These are phyloP conservation scores for Mustela nigripes DNA, from an alignment of 2,113 vertebrate genomes.

Conservation along the genomic window DNA sequence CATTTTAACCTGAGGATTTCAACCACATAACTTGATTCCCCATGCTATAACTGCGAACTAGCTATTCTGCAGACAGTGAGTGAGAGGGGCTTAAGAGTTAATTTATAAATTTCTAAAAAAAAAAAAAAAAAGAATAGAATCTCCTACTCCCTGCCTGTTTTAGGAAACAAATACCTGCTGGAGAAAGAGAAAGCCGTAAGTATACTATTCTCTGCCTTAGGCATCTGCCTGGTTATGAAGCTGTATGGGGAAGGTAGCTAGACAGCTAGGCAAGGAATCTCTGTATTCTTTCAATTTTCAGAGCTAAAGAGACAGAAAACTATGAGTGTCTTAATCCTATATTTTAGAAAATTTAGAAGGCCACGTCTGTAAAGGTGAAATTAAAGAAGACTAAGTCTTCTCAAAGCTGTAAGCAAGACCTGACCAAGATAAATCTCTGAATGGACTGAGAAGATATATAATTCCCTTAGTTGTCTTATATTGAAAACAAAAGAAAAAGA, in stretches of 20 bases:
- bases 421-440: not conserved
- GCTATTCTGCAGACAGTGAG: not conserved
- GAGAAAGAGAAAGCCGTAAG: not conserved
- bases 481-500: not conserved
- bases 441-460: not conserved
- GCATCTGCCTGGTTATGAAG: not conserved
- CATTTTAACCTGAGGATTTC: not conserved
- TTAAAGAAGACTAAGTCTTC: not conserved
- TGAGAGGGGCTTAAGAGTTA: not conserved
- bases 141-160: not conserved
- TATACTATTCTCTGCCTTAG: not conserved
- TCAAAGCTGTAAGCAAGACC: not conserved
- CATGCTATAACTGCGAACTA: not conserved
- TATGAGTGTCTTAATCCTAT: not conserved
- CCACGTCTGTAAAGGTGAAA: not conserved
- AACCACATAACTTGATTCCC: not conserved
- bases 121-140: not conserved
- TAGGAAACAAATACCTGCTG: not conserved
- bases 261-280: not conserved
- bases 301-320: not conserved
- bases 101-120: not conserved
- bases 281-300: not conserved
- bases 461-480: not conserved
- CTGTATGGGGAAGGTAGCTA: not conserved
- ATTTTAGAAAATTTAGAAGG: not conserved